Percentiles rank a stretch among this genome's conserved stretches.
phyloP scores from a whole-genome alignment of 53 echinoderm and acorn worm species.

The Mesocentrotus franciscanus region DNA sequence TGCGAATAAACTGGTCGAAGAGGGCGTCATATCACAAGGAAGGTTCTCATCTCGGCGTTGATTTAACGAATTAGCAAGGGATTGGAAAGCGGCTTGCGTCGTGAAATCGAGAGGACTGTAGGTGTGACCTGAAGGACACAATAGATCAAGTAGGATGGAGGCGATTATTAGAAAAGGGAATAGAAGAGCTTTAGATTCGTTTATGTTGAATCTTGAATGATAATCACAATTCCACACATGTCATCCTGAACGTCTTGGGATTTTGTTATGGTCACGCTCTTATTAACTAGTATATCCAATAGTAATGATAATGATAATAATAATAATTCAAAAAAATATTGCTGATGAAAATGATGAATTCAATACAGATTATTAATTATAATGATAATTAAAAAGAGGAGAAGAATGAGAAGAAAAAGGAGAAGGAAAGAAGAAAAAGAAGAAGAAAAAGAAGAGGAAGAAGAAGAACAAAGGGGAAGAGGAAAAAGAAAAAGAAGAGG shows the following conservation, averaged over 20 bases:
- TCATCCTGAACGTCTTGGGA: not conserved
- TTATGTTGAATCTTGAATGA: not conserved
- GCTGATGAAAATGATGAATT: not conserved
- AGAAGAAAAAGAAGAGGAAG: not conserved
- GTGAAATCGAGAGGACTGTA: constrained; percentile 11
- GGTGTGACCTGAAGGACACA: constrained; percentile 27
- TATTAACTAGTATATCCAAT: not conserved
- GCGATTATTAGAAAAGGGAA: constrained; percentile 31
- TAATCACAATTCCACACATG: constrained; percentile 6
- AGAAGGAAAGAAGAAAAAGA: not conserved
- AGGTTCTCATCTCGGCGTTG: not conserved
- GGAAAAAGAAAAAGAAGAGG: not conserved
- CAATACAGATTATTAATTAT: too few species aligned
- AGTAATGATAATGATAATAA: not conserved
- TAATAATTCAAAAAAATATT: not conserved
- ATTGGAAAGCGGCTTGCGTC: not conserved
- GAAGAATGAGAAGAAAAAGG: not conserved
- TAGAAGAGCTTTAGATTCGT: not conserved
- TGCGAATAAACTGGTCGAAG: not conserved
- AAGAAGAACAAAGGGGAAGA: too few species aligned
- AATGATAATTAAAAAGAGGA: not conserved
- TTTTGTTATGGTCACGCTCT: not conserved
- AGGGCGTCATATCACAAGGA: not conserved
- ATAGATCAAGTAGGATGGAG: not conserved
- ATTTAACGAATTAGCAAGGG: not conserved